These are phyloP conservation scores for Leptopilina syphax DNA, from an alignment of 2,888 invertebrate genomes.

Conservation along the genomic window DNA sequence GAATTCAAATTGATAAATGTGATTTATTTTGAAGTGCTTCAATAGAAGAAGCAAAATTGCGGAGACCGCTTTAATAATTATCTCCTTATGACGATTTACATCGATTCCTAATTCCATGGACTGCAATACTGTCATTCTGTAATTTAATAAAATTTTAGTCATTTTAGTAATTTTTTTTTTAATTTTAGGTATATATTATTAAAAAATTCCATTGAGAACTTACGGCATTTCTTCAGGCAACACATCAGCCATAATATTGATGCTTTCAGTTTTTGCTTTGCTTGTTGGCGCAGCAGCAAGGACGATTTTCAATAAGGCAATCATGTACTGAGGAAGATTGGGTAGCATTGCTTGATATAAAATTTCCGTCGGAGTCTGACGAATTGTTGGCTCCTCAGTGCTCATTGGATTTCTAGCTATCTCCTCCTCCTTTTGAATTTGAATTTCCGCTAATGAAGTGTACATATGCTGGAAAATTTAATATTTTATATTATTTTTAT, in stretches of 20 bases:
- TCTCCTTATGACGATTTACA: conserved; percentile 98
- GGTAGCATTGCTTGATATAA: conserved; percentile 97
- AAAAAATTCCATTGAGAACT: conserved; percentile 62
- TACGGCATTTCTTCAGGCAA: conserved; percentile 98
- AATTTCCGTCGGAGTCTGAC: conserved; percentile 90
- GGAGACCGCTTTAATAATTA: conserved; percentile 97
- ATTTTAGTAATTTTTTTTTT: not conserved
- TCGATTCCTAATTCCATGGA: conserved; percentile 97
- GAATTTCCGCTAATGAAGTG: conserved; percentile 93
- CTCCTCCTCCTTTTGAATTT: conserved; percentile 93
- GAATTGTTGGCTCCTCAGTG: conserved; percentile 87
- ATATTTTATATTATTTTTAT: not conserved
- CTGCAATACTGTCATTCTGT: conserved; percentile 92
- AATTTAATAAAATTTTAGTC: not conserved
- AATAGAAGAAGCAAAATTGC: conserved; percentile 92
- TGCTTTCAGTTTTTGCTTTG: conserved; percentile 98
- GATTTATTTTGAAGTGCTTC: conserved; percentile 98
- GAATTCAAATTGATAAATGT: conserved; percentile 99
- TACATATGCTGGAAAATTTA: conserved; percentile 88
- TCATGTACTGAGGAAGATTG: conserved; percentile 98
- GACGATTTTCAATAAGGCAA: conserved; percentile 96
- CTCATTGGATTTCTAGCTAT: conserved; percentile 95
- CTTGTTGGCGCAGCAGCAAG: conserved; percentile 99
- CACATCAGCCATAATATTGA: conserved; percentile 98
- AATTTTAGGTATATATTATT: too few relatives aligned